Evolutionary conservation across 2,113 vertebrate species (phyloP), one percentile per base, ranked within the genome.

Genomic region (Chloropsis hardwickii): DNA sequence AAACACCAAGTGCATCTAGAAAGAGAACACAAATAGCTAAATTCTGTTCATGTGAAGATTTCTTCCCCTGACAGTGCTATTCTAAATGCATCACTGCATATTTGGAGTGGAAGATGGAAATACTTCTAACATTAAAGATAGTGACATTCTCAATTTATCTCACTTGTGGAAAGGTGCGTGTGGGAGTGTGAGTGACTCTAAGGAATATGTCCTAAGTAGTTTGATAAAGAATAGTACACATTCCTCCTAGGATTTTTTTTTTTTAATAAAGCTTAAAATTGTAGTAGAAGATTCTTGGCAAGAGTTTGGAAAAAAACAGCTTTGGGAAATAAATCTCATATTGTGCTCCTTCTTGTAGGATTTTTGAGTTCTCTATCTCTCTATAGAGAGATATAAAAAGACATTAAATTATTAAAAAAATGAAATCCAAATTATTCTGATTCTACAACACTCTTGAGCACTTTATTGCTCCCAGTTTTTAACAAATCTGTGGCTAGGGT

Each of bases 121-220:
- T 94, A 85, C 66, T 95, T 91, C 81, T 91, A 93, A 64, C 96
- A 94, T 94, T 91, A 95, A 92, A 92, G 86, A 91, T 71, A 96
- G 83, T 78, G 96, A 86, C 92, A 92, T 88, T 84, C 92, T 92
- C 95, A 89, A 95, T 96, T 95, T 97, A 94, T 88, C 93, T 95
- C 83, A 94, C 86, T 92, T 86, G 91, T 94, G 90, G 90, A 94
- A 94, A 96, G 93, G 82, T 95, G 69, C 0, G 0, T 51, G 91
- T 83, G 86, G 93, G 95, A 95, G 84, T 90, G 91, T 23, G 83
- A 97, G 81, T 14, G 25, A 64, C 89, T 94, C 73, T 76, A 71
- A 89, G 65, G 73, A 95, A 95, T 53, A 85, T 3, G 6, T 88
- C 90, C 81, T 96, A 51, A 92, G 72, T 81, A 73, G 74, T 66